Evolutionary conservation across 1,140 invertebrate species (phyloP).

Genomic region (Drosophila pachea): DNA sequence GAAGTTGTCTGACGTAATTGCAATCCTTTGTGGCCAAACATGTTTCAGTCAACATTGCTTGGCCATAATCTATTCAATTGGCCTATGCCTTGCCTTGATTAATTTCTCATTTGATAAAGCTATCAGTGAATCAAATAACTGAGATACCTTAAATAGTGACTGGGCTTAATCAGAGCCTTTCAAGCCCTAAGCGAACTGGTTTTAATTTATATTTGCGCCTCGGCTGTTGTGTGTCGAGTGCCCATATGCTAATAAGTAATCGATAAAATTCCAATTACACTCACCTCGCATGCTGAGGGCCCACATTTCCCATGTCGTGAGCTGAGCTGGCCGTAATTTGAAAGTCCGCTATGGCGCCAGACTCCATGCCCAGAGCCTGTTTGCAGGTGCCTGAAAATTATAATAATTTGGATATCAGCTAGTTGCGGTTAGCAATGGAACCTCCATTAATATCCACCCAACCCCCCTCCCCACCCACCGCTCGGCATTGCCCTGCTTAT

Average conservation of each 20-base stretch:
- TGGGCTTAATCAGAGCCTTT: too few species aligned
- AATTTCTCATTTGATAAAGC: too few species aligned
- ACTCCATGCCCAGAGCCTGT: slow-evolving; percentile 93
- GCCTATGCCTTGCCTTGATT: too few species aligned
- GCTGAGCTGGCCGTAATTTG: slow-evolving; percentile 93
- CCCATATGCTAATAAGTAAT: too few species aligned
- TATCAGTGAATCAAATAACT: too few species aligned
- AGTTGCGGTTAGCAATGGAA: slow-evolving; percentile 24
- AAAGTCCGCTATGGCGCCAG: slow-evolving; percentile 90
- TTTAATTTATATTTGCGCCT: too few species aligned
- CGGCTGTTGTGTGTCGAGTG: too few species aligned
- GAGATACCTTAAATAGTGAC: too few species aligned
- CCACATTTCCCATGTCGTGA: slow-evolving; percentile 93
- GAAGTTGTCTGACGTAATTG: slow-evolving; percentile 16
- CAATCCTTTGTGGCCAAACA: slow-evolving; percentile 15
- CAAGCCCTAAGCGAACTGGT: too few species aligned
- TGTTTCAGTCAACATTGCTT: too few species aligned
- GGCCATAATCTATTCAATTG: too few species aligned
- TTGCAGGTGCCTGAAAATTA: slow-evolving; percentile 86
- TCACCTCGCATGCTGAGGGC: slow-evolving; percentile 94
- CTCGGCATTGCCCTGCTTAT: slow-evolving; percentile 16
- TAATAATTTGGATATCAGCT: slow-evolving; percentile 31
- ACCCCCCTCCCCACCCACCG: slow-evolving; percentile 4
- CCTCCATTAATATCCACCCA: slow-evolving; percentile 31
- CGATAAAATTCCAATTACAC: slow-evolving; percentile 45